Evolutionary conservation across 2,888 invertebrate genomes (phyloP).

Genomic region (Sylvicola cinctus): DNA sequence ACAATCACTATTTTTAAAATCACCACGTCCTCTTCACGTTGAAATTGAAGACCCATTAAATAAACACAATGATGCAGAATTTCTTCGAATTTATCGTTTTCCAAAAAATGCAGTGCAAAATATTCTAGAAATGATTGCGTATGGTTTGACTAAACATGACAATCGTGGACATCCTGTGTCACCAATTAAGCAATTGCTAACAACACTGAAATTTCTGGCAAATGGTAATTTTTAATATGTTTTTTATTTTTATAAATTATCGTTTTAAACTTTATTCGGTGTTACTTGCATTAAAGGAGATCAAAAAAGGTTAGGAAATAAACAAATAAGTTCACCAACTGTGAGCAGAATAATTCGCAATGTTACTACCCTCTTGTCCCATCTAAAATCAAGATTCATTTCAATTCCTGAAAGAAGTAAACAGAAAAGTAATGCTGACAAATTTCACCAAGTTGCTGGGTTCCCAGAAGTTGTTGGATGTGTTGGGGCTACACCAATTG

Average conservation of each 20-base stretch:
- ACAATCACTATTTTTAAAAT: too few relatives aligned
- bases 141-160: constrained; percentile 9
- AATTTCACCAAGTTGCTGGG: constrained; percentile 8
- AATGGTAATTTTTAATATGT: constrained; percentile 7
- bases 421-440: constrained; percentile 6
- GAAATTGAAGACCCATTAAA: constrained; percentile 10
- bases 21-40: too few relatives aligned
- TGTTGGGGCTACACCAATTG: constrained; percentile 10
- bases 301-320: too few relatives aligned
- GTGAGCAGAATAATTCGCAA: constrained; percentile 10
- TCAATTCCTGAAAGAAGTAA: constrained; percentile 9
- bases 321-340: constrained; percentile 11
- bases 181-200: constrained; percentile 10
- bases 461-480: constrained; percentile 11
- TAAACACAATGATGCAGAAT: constrained; percentile 9
- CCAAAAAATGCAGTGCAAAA: constrained; percentile 10
- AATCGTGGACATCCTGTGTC: constrained; percentile 10
- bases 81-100: constrained; percentile 9
- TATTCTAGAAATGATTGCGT: constrained; percentile 10
- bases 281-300: too few relatives aligned
- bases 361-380: constrained; percentile 9
- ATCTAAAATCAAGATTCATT: constrained; percentile 9
- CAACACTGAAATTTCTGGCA: constrained; percentile 10
- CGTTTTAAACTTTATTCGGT: too few relatives aligned
- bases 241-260: too few relatives aligned